phyloP scores from a whole-genome alignment of 2,113 vertebrate species.

The Dipodomys stephensi region DNA sequence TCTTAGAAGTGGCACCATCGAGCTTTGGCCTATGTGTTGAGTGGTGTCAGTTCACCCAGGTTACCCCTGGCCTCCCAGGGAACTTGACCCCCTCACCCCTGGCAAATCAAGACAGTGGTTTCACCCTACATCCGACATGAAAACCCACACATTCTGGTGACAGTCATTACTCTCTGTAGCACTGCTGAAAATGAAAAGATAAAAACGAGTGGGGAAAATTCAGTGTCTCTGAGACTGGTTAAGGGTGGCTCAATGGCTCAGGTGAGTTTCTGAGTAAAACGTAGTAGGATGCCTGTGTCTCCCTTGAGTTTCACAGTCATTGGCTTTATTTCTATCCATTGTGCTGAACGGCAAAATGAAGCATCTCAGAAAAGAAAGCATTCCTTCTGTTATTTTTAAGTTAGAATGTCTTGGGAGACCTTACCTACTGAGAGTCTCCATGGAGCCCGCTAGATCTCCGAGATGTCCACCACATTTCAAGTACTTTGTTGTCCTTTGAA shows the following conservation, averaged over 20 bases:
- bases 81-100: neutral
- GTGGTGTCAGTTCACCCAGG: neutral
- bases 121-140: neutral
- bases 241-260: neutral
- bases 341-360: neutral
- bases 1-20: neutral
- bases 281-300: neutral
- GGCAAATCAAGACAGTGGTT: neutral
- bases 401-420: neutral
- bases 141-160: neutral
- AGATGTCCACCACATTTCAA: neutral
- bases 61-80: too few species aligned
- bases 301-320: neutral
- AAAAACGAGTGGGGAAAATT: neutral
- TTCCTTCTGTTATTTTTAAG: neutral
- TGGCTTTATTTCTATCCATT: neutral
- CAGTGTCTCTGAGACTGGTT: too few species aligned
- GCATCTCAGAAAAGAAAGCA: neutral
- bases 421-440: neutral
- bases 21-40: too few species aligned
- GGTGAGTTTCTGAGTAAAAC: neutral
- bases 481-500: neutral
- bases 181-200: neutral
- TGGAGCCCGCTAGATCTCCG: neutral
- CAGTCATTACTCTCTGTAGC: neutral